phyloP scores from a whole-genome alignment of 1,140 invertebrate genomes.

The Drosophila chauvacae region DNA sequence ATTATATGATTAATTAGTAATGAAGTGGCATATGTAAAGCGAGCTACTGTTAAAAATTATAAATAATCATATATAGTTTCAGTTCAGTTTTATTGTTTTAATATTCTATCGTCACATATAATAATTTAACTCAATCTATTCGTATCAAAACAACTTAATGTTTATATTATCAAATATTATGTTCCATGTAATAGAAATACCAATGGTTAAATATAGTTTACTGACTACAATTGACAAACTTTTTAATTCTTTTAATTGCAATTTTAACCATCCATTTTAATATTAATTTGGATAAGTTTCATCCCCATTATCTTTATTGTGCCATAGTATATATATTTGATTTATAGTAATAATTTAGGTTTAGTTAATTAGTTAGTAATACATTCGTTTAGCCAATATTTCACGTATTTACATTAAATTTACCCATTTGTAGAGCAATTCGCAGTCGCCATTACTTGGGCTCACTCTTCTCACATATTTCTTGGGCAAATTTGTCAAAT shows the following conservation, averaged over 20 bases:
- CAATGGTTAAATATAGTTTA: not conserved
- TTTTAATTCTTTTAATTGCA: no score
- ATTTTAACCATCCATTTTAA: not conserved
- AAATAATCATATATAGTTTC: not conserved
- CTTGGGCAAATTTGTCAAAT: constrained; percentile 71
- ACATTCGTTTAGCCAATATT: no score
- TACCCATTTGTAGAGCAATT: not conserved
- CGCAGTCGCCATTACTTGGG: not conserved
- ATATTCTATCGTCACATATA: not conserved
- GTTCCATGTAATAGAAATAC: no score
- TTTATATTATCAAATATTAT: no score
- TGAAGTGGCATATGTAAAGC: no score
- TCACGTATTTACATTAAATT: no score
- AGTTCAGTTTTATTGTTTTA: not conserved
- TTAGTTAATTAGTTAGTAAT: no score
- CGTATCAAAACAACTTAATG: not conserved
- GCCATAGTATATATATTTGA: no score
- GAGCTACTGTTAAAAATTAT: not conserved
- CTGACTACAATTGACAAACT: not conserved
- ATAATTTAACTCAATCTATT: not conserved
- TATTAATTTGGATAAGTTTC: not conserved
- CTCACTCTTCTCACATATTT: constrained; percentile 27
- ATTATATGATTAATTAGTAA: no score
- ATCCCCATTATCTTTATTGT: not conserved
- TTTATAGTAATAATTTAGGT: not conserved